Evolutionary conservation across 2,113 vertebrate genomes (phyloP), one percentile per base, ranked within the genome.

Genomic region (Rhagologus leucostigma): DNA sequence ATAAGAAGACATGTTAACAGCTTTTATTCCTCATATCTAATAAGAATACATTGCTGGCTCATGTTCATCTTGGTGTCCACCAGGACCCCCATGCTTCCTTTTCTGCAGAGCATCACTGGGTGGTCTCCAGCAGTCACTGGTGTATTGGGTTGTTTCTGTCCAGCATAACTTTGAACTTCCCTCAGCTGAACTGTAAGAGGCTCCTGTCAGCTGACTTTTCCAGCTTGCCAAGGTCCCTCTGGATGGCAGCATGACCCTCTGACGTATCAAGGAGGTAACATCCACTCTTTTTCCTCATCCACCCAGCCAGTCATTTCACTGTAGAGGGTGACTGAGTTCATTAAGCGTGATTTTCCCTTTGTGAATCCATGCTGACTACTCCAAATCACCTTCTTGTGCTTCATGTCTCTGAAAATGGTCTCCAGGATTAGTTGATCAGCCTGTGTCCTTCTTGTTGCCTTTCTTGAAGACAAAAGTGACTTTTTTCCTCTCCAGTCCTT

Each of bases 51-150:
- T 6, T 55, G 29, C 6, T 65, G 17, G 9, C 29, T 47, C 11
- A 3, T 33, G 22, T 29, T 42, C 32, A 16, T 32, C 21, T 35
- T 1, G 0, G 9, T 27, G 42, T 65, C 42, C 18, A 13, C 11
- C 21, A 39, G 53, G 53, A 46, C 11, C 23, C 8, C 29, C 16
- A 10, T 4, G 21, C 7, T 5, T 75, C 10, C 46, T 60, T 52
- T 60, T 24, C 69, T 68, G 24, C 24, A 68, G 21, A 53, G n/a
- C 69, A 22, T n/a, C 39, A 7, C 29, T 18, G 24, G 20, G 12
- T 27, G 44, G 4, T 23, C 27, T 32, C 50, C 67, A 73, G 50
- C 26, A 13, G 17, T 22, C 37, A 27, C 67, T 50, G 20, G 5
- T 67, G 5, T 19, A 9, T 7, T 30, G 37, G 6, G 4, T 22